Conservation (phyloP, 1,140 invertebrate species). For the Sycophila sp. region DNA sequence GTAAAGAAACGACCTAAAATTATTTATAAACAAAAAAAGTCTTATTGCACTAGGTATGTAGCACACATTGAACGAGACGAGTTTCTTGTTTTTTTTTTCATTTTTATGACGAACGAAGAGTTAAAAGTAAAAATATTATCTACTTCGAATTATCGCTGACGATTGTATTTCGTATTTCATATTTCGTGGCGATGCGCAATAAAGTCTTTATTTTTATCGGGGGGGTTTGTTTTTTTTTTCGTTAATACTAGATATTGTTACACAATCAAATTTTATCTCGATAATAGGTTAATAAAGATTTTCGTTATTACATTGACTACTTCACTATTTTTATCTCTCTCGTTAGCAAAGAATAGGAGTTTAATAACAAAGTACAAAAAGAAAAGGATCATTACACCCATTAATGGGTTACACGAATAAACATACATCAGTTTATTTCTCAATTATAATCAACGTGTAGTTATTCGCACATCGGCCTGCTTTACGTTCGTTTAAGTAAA, state of each 20-base stretch:
- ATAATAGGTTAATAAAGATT: conserved; percentile 23
- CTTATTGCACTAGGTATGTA: conserved; percentile 37
- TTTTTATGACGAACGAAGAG: conserved; percentile 1
- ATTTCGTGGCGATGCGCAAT: conserved; percentile 9
- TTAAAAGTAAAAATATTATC: not conserved
- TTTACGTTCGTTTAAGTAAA: conserved; percentile 1
- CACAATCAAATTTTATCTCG: conserved; percentile 1
- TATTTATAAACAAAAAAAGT: conserved; percentile 27
- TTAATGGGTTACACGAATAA: conserved; percentile 23
- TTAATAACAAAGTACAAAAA: conserved; percentile 42
- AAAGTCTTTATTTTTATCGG: not conserved
- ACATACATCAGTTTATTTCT: conserved; percentile 20
- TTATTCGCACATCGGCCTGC: conserved; percentile 35
- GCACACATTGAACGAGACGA: conserved; percentile 28
- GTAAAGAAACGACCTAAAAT: conserved; percentile 30
- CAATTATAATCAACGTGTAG: conserved; percentile 10
- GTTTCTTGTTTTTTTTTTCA: not conserved
- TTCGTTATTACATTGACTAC: conserved; percentile 34
- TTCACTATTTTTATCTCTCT: not conserved
- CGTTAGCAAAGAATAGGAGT: conserved; percentile 33
- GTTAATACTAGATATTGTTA: conserved; percentile 19
- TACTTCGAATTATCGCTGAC: conserved; percentile 2
- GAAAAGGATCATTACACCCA: conserved; percentile 40
- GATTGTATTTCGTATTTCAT: not conserved
- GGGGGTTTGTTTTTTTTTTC: too few species aligned